Evolutionary conservation across 2,888 invertebrate species (phyloP).

Genomic region (Amblyjoppa fuscipennis): DNA sequence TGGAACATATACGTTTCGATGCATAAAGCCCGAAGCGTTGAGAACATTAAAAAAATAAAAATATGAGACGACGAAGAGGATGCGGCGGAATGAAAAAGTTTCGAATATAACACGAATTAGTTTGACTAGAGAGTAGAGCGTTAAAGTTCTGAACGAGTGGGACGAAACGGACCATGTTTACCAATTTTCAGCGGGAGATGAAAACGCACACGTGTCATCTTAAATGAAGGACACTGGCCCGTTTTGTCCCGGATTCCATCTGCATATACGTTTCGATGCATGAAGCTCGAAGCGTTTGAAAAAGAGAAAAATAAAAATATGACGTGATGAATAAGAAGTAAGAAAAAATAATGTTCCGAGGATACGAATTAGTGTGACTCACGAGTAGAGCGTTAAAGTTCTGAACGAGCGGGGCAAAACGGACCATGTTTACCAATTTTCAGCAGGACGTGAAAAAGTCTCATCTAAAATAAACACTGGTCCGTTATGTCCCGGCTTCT

Average conservation of each 20-base stretch:
- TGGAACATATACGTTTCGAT: slow-evolving; percentile 24
- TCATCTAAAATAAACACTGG: no score
- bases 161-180: no score
- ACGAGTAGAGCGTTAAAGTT: slow-evolving; percentile 26
- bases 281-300: not conserved
- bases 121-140: not conserved
- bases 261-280: not conserved
- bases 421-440: no score
- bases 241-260: no score
- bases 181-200: no score
- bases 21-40: not conserved
- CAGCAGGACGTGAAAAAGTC: no score
- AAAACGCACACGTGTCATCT: no score
- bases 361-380: not conserved
- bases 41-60: not conserved
- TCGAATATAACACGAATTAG: not conserved
- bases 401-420: not conserved
- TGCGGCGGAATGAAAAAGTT: not conserved
- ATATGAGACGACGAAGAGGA: not conserved
- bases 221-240: no score
- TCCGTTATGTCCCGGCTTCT: no score
- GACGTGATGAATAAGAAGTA: not conserved
- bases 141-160: slow-evolving; percentile 17
- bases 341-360: not conserved
- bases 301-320: not conserved